Evolutionary conservation across 2,888 invertebrate species (phyloP).

Genomic region (Eilema sororculum): DNA sequence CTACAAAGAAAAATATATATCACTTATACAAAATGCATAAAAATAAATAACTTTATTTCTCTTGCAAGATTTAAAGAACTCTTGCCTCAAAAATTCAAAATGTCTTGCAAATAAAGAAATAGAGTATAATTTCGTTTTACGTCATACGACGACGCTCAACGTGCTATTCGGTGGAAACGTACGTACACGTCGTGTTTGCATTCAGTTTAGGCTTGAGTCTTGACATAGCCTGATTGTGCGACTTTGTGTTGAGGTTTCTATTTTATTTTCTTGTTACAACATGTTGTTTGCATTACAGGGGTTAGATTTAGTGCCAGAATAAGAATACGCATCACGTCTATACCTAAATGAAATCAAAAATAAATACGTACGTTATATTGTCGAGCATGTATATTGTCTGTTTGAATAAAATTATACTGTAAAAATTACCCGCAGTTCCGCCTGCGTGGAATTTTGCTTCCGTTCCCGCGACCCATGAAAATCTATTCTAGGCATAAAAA

Average conservation of each 20-base stretch:
- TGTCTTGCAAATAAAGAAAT: constrained; percentile 18
- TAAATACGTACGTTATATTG: too few species aligned
- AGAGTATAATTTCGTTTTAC: constrained; percentile 3
- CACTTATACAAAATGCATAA: neutral
- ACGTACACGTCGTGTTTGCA: constrained; percentile 36
- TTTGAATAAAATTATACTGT: too few species aligned
- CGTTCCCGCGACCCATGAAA: too few species aligned
- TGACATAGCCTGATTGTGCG: constrained; percentile 36
- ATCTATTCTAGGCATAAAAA: too few species aligned
- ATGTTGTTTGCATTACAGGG: neutral
- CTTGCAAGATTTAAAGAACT: neutral
- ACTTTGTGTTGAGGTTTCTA: neutral
- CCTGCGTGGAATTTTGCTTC: too few species aligned
- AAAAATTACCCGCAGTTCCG: too few species aligned
- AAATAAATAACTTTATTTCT: neutral
- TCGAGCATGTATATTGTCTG: too few species aligned
- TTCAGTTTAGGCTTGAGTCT: constrained; percentile 38
- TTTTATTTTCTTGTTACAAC: constrained; percentile 10
- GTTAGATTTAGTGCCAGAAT: neutral
- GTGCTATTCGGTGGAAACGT: constrained; percentile 27
- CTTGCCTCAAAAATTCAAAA: neutral
- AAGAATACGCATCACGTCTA: too few species aligned
- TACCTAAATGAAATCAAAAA: too few species aligned
- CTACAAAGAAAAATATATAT: neutral
- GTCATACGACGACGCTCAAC: neutral